Percentiles rank a stretch among this genome's conserved stretches.
These are phyloP conservation scores for Sarcophilus harrisii DNA, from an alignment of 2,797 vertebrate species.

Conservation along the genomic window DNA sequence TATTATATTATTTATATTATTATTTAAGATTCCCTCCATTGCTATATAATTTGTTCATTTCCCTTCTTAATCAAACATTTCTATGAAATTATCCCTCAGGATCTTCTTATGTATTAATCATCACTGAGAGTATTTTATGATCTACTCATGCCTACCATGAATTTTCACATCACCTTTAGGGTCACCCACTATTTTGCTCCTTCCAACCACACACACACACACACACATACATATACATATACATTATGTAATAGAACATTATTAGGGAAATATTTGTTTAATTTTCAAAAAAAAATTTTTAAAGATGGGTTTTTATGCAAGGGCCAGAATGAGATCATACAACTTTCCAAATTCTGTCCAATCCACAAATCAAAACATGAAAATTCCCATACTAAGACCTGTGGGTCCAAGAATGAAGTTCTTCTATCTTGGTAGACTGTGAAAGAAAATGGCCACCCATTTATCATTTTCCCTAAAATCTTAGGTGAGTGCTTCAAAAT, in stretches of 20 bases:
- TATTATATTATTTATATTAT: too few species aligned
- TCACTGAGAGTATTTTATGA: background rate
- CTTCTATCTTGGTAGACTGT: background rate
- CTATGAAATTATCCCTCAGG: background rate
- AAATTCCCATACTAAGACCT: too few species aligned
- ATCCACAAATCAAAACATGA: background rate
- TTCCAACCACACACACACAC: too few species aligned
- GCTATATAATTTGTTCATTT: background rate
- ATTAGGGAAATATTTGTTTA: background rate
- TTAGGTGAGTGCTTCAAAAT: background rate
- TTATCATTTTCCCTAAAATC: background rate
- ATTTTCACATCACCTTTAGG: background rate
- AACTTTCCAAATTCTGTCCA: background rate
- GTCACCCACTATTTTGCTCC: background rate
- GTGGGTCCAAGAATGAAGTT: background rate
- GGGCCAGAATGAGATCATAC: background rate
- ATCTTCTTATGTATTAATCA: background rate
- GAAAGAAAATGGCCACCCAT: background rate
- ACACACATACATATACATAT: too few species aligned
- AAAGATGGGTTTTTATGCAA: background rate
- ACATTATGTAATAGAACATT: background rate
- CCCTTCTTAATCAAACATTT: background rate
- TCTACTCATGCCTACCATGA: background rate
- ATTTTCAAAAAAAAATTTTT: background rate
- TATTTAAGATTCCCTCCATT: background rate